phyloP scores from a whole-genome alignment of 1,140 invertebrate genomes.

The Apis laboriosa region DNA sequence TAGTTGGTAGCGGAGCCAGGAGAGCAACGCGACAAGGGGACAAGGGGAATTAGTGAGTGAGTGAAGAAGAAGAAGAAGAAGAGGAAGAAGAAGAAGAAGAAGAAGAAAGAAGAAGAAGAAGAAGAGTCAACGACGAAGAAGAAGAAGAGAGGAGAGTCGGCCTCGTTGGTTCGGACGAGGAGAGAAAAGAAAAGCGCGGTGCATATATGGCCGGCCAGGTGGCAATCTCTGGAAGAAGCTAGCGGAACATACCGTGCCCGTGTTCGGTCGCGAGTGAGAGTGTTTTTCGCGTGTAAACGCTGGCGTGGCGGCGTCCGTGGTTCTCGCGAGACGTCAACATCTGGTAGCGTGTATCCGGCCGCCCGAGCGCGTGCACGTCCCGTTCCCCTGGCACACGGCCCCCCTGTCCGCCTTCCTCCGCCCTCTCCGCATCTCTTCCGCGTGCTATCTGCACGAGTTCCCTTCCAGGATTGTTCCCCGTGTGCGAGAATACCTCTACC shows the following conservation, averaged over 20 bases:
- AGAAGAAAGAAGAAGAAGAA: too few species aligned
- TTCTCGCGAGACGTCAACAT: conserved; percentile 38
- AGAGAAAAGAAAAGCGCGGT: too few species aligned
- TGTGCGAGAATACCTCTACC: too few species aligned
- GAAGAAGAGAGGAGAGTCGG: too few species aligned
- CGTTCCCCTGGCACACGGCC: conserved; percentile 18
- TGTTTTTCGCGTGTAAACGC: conserved; percentile 36
- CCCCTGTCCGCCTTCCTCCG: neutral
- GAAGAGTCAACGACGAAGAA: too few species aligned
- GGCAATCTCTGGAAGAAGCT: neutral
- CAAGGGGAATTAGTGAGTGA: too few species aligned
- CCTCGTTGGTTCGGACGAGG: too few species aligned
- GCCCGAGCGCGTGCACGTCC: conserved; percentile 29
- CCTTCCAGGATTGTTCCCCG: neutral
- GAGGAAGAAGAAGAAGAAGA: too few species aligned
- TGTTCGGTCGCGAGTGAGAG: conserved; percentile 53
- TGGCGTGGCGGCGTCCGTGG: conserved; percentile 7
- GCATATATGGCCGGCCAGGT: neutral
- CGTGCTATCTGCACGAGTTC: conserved; percentile 1
- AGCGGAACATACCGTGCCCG: conserved; percentile 40
- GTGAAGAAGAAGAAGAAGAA: too few species aligned
- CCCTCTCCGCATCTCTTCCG: neutral
- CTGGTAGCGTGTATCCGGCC: conserved; percentile 48
- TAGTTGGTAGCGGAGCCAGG: too few species aligned
- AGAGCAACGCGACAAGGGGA: too few species aligned